Base-by-base conservation (phyloP, 2,888 invertebrate genomes). In the Caenorhabditis panamensis region DNA sequence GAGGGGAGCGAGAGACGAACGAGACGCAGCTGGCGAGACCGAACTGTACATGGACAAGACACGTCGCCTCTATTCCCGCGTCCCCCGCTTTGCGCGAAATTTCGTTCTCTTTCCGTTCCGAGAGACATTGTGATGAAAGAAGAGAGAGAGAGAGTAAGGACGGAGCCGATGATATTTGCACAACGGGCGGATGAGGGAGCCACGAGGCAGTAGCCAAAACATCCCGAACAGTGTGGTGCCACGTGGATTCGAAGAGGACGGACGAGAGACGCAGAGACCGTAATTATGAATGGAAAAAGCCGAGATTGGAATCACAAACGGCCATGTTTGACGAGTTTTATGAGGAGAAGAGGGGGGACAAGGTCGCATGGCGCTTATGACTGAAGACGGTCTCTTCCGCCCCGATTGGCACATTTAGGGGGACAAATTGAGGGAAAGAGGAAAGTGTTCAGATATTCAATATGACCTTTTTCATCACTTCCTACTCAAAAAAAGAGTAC, bases 1-100 rank as follows among this genome's bases (percentile, higher is more conserved):
- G 31, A 31, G n/a, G n/a, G 28, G 37, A 47, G 37, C 2, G 54
- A 37, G 63, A 53, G 63, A 24, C 22, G 26, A 13, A 13, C 24
- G 71, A 72, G 72, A 72, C 72, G 64, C 58, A 72, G 72, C 41
- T 11, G 13, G 20, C 28, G 11, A 53, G 53, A 63, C n/a, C 56
- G 22, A 28, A 64, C 63, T 54, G 64, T 72, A 64, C 63, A 72
- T 47, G 71, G 51, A 37, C 31, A 63, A 49, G 68, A 51, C 61
- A 62, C 63, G 62, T 53, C 71, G 41, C n/a, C 28, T 3, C 54
- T 28, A n/a, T 37, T 37, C 37, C 37, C n/a, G n/a, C 37, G 36
- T 58, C 58, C 11, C 58, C 20, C 49, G 49, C 64, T 31, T 56
- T 68, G 67, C 59, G 68, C 61, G 28, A 71, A 71, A 41, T 62